phyloP scores from a whole-genome alignment of 2,888 invertebrate genomes.

The Venusia cambrica region DNA sequence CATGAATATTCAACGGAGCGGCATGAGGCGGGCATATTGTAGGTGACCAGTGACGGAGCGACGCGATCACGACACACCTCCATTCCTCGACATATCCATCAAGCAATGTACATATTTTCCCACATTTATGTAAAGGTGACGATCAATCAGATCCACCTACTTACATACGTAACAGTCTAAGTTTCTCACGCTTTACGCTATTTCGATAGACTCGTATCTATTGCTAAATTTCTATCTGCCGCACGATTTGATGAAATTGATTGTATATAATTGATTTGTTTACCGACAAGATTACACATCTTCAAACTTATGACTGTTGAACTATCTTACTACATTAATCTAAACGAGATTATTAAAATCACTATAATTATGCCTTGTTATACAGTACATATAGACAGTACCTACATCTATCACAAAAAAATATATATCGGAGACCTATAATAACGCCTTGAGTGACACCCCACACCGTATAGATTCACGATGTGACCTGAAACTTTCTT shows the following conservation, averaged over 20 bases:
- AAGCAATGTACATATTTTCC: neutral
- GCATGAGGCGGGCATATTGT: conserved; percentile 6
- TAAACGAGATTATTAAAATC: too few species aligned
- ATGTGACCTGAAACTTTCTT: too few species aligned
- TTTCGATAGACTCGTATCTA: too few species aligned
- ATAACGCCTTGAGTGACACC: conserved; percentile 9
- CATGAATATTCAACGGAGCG: conserved; percentile 12
- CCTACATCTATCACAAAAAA: neutral
- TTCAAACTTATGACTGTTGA: too few species aligned
- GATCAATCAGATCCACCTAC: conserved; percentile 1
- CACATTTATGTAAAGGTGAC: neutral
- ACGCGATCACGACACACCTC: conserved; percentile 16
- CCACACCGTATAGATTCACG: too few species aligned
- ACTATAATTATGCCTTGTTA: too few species aligned
- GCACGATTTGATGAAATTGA: too few species aligned
- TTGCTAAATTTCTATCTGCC: too few species aligned
- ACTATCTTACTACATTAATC: too few species aligned
- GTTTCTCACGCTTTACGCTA: conserved; percentile 1
- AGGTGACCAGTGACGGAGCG: too few species aligned
- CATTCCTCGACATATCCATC: conserved; percentile 7
- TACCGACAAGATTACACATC: too few species aligned
- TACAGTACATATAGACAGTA: neutral
- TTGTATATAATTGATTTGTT: too few species aligned
- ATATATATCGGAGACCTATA: neutral
- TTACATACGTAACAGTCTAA: conserved; percentile 1